phyloP scores from a whole-genome alignment of 2,797 vertebrate species.

The Tympanoctomys barrerae region DNA sequence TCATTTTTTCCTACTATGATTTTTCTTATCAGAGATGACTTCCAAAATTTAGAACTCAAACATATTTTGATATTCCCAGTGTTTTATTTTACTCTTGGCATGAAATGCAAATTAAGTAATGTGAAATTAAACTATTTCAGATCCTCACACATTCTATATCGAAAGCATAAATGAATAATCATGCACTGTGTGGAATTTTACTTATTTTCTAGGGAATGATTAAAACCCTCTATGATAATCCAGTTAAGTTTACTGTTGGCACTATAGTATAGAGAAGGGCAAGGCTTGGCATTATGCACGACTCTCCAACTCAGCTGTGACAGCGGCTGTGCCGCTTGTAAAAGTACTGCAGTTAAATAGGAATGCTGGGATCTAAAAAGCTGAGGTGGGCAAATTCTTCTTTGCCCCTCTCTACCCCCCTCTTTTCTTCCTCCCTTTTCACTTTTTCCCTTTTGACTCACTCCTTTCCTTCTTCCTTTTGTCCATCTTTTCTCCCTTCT shows the following conservation, averaged over 20 bases:
- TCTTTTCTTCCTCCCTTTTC: rapidly evolving
- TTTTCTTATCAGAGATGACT: slow-evolving; percentile 52
- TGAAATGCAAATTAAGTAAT: slow-evolving; percentile 49
- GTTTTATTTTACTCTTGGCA: slow-evolving; percentile 55
- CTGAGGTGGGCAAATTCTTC: background rate
- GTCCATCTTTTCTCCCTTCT: background rate
- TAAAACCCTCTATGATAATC: background rate
- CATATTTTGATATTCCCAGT: background rate
- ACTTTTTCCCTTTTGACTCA: too few species aligned
- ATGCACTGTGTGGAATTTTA: slow-evolving; percentile 25
- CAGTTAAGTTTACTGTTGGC: background rate
- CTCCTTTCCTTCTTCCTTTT: too few species aligned
- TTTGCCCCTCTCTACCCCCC: too few species aligned
- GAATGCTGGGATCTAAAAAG: background rate
- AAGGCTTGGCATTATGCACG: background rate
- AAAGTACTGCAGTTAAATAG: slow-evolving; percentile 11
- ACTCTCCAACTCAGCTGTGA: background rate
- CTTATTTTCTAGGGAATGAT: slow-evolving; percentile 20
- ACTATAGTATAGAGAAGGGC: background rate
- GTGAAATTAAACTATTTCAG: slow-evolving; percentile 41
- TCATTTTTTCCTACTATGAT: slow-evolving; percentile 59
- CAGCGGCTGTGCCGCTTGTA: background rate
- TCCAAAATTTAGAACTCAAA: slow-evolving; percentile 45
- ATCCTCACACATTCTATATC: slow-evolving; percentile 14
- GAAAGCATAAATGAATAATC: slow-evolving; percentile 44